phyloP scores from a whole-genome alignment of 2,113 vertebrate species.

The Trichechus manatus region DNA sequence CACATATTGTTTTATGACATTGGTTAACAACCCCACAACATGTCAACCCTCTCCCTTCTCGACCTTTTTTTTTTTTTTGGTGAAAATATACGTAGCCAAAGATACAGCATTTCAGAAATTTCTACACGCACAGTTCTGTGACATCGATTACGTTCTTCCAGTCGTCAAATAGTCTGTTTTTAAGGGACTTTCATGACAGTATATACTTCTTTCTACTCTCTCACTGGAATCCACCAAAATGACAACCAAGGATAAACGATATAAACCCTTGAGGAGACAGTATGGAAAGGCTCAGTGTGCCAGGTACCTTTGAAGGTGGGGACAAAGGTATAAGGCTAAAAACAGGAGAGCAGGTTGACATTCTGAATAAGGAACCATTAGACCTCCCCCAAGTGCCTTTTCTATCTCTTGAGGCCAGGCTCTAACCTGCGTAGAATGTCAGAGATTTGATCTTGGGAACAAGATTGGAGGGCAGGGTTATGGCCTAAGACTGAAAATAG shows the following conservation, averaged over 20 bases:
- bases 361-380: neutral
- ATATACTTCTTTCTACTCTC: neutral
- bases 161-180: neutral
- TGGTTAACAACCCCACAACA: no score
- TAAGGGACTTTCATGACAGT: neutral
- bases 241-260: neutral
- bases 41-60: no score
- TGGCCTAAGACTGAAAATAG: neutral
- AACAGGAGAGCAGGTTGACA: neutral
- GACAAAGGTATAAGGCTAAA: neutral
- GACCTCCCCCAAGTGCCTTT: neutral
- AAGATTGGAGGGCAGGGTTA: neutral
- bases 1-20: no score
- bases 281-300: neutral
- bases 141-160: no score
- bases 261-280: neutral
- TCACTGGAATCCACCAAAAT: slow-evolving; percentile 2
- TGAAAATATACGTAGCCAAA: no score
- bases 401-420: neutral
- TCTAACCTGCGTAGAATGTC: neutral
- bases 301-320: neutral
- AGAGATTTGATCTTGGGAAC: neutral
- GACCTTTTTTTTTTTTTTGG: no score
- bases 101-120: no score
- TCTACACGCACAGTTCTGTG: no score